These are phyloP conservation scores for Tachysurus vachellii DNA, from an alignment of 2,113 vertebrate genomes.

Conservation along the genomic window DNA sequence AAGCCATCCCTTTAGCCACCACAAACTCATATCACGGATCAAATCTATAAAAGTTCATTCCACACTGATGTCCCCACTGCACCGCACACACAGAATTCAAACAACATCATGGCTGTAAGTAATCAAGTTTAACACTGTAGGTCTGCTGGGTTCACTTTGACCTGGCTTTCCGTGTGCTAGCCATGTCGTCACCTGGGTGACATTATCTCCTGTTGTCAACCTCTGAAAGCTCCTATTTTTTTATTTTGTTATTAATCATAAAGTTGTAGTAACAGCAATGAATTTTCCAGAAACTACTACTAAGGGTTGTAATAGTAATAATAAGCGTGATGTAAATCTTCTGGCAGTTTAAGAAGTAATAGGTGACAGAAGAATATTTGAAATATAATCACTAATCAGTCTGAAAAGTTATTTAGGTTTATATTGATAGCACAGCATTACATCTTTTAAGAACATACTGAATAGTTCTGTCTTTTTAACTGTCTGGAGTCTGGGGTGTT, in stretches of 20 bases:
- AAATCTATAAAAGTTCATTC: constrained; percentile 69
- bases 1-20: constrained; percentile 49
- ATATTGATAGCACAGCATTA: neutral
- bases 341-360: neutral
- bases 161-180: neutral
- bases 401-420: neutral
- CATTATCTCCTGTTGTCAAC: neutral
- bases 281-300: neutral
- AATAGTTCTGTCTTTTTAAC: neutral
- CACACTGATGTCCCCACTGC: constrained; percentile 39
- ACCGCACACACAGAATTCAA: constrained; percentile 56
- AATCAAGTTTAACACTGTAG: constrained; percentile 31
- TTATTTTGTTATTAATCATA: neutral
- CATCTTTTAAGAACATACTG: neutral
- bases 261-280: neutral
- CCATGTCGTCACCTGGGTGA: neutral
- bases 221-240: neutral
- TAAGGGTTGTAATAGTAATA: neutral
- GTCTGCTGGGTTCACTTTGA: neutral
- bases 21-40: constrained; percentile 63
- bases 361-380: no score
- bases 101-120: constrained; percentile 39
- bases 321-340: neutral
- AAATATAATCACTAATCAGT: neutral
- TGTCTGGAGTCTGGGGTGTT: no score